Base-by-base conservation (phyloP, 2,888 invertebrate species). In the Megalurothrips usitatus region DNA sequence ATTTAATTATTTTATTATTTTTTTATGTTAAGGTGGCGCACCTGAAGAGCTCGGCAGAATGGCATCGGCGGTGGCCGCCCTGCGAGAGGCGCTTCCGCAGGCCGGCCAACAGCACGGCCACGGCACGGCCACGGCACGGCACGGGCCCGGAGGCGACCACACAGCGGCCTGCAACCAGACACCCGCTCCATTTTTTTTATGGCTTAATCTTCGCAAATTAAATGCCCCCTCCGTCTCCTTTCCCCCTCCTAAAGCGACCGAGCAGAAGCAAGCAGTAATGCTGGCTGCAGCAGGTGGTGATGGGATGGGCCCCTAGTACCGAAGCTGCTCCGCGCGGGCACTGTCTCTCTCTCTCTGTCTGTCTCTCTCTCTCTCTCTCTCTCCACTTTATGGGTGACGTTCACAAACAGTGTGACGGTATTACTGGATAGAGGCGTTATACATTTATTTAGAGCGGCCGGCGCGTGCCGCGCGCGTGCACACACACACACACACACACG, bases 161-260 rank as follows among this genome's bases (percentile, higher is more conserved):
- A 17, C 6, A 58, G 58, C 19, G 58, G n/a, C n/a, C n/a, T n/a
- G n/a, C n/a, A n/a, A n/a, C 58, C 58, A 17, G 52, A 17, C 58
- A 9, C 0, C 19, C 58, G 58, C 14, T 58, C 58, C 58, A 58
- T 19, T 58, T 17, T 19, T 17, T 17, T 19, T 17, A 58, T 19
- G 58, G 58, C 58, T 58, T 19, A 58, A 58, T 58, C 58, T 58
- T 58, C 58, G 58, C 58, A 58, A 58, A 58, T 58, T 58, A 58
- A 58, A 58, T 19, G 19, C 19, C 58, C 4, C 19, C 52, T 2
- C 14, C 52, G 6, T 6, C 19, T 6, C 34, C 34, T 43, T 43
- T 43, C 34, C 34, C 34, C 34, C 34, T 43, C 34, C 10, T 9
- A 11, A 14, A 17, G 14, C 11, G 14, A 49, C 10, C 8, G 52